Percentiles rank a stretch among this genome's conserved stretches.
Evolutionary conservation across 2,113 vertebrate genomes (phyloP).

Genomic region (Caracal caracal): DNA sequence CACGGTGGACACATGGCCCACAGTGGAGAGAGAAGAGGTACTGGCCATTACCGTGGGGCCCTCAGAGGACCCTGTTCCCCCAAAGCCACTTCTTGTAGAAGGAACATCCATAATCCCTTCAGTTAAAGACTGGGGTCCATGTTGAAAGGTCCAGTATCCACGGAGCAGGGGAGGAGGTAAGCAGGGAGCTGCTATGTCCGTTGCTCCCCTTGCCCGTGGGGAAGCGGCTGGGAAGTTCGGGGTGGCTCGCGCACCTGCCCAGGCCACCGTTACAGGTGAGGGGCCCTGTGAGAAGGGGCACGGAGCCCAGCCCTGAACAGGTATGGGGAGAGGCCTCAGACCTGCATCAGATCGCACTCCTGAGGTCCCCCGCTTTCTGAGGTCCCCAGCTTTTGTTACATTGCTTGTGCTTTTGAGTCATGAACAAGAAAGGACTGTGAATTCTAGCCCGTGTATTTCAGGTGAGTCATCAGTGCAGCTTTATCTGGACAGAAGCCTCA

Average conservation of each 20-base stretch:
- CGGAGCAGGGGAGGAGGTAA: background rate
- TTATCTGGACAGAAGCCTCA: background rate
- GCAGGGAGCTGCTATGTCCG: background rate
- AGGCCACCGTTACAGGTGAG: fast-evolving
- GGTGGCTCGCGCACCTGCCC: fast-evolving
- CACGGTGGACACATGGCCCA: background rate
- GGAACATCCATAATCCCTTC: background rate
- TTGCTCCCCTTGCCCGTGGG: background rate
- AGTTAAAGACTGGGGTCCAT: background rate
- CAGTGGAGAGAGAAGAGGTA: background rate
- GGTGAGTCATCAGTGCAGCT: background rate
- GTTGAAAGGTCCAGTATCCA: background rate
- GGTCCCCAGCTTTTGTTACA: background rate
- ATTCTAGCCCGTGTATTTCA: background rate
- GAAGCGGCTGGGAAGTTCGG: background rate
- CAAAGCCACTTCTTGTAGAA: background rate
- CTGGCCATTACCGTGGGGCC: fast-evolving
- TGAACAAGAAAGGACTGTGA: background rate
- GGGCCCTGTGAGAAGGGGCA: background rate
- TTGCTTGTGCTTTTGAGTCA: background rate
- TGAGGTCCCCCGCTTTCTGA: background rate
- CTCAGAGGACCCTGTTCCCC: background rate
- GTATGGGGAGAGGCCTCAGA: background rate
- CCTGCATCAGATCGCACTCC: background rate
- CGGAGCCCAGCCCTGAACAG: background rate